Base-by-base conservation (phyloP, 2,113 vertebrate genomes). In the Myotis brandtii region DNA sequence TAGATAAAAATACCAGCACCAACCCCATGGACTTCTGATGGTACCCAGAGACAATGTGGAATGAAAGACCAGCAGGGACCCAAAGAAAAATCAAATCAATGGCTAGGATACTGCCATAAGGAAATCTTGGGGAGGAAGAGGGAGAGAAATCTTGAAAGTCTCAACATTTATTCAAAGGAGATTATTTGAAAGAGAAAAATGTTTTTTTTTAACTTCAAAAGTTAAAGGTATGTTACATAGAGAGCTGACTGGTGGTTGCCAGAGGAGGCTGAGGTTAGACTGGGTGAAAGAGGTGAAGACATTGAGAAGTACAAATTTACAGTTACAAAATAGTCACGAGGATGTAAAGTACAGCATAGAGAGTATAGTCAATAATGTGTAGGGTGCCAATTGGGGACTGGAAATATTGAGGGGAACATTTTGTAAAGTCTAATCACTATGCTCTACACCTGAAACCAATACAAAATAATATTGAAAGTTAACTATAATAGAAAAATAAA, bases 141-240 rank as follows among this genome's bases (percentile, higher is more conserved):
- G 9, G 25, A 72, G 25, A 37, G 46, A 91, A 91, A 72, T 21
- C 46, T 73, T 80, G 52, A 92, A 64, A 25, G 10, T 37, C 54
- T 75, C 67, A 52, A 40, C 11, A 66, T 81, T 86, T 81, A 54
- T 37, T 20, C 54, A 66, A 72, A 87, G 30, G 37, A 82, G 48
- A 92, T 75, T 73, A 87, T 87, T 95, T 95, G 48, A 81, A 73
- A 66, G 54, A 86, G 21, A 75, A 86, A 84, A 80, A 79, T 80
- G n/a, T 43, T 54, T 56, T 14, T 50, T 50, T 72, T 91, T 66
- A 91, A 52, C n/a, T 70, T 94, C 30, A 52, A 1, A 1, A 40
- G 70, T 25, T 43, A 73, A 37, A 70, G 18, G 34, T 70, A 37
- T 13, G 21, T 72, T 72, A 72, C 69, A 25, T 9, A 40, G 34